A percentile compares a stretch with the other conserved stretches of the same genome.
These are phyloP conservation scores for Oxystoma pomonae DNA, from an alignment of 2,888 invertebrate genomes.

Conservation along the genomic window DNA sequence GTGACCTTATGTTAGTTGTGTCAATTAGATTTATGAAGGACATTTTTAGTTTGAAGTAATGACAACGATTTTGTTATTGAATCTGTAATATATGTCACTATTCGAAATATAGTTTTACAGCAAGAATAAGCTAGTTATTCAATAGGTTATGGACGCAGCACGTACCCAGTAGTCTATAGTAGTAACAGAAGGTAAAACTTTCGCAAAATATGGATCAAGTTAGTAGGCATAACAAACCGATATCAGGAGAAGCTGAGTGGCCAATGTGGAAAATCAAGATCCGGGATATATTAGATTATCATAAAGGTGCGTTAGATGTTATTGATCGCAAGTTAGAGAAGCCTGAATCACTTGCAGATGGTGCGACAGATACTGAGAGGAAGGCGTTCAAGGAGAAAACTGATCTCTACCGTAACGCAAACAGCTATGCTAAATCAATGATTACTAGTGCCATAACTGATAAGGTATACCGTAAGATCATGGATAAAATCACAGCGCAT, in stretches of 20 bases:
- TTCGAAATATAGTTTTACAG: not conserved
- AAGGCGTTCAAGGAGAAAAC: slow-evolving; percentile 12
- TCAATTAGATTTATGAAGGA: not conserved
- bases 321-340: slow-evolving; percentile 31
- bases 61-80: not conserved
- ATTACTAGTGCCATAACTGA: slow-evolving; percentile 36
- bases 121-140: not conserved
- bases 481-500: slow-evolving; percentile 36
- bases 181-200: not conserved
- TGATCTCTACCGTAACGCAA: slow-evolving; percentile 33
- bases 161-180: not conserved
- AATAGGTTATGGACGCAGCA: slow-evolving; percentile 13
- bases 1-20: not conserved
- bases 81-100: not conserved
- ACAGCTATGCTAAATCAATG: slow-evolving; percentile 39
- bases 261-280: slow-evolving; percentile 37
- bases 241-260: slow-evolving; percentile 30
- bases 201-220: slow-evolving; percentile 4
- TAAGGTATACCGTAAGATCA: slow-evolving; percentile 37
- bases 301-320: slow-evolving; percentile 33
- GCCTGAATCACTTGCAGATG: slow-evolving; percentile 22
- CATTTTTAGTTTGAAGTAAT: not conserved
- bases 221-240: slow-evolving; percentile 10
- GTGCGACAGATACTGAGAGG: slow-evolving; percentile 12
- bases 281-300: slow-evolving; percentile 33